Percentiles rank a stretch among this genome's conserved stretches.
Conservation (phyloP, 2,113 vertebrate genomes). For the Petrocephalus microphthalmus region DNA sequence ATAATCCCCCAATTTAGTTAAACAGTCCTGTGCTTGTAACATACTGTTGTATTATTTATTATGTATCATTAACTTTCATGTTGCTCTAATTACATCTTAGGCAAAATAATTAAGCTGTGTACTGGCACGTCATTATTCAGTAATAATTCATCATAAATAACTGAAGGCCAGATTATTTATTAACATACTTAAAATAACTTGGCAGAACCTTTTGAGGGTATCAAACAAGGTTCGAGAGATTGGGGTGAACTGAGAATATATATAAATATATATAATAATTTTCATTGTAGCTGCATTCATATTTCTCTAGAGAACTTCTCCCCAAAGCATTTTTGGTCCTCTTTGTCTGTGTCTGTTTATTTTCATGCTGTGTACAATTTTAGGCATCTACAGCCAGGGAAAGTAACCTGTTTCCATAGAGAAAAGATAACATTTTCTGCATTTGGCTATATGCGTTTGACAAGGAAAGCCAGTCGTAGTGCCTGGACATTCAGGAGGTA, state of each 20-base stretch:
- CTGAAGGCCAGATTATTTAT: neutral
- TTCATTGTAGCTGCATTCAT: neutral
- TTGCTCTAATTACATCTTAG: neutral
- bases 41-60: neutral
- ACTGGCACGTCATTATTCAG: neutral
- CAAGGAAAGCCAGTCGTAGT: neutral
- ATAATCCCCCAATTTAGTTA: neutral
- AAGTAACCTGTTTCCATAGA: neutral
- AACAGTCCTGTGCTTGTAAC: neutral
- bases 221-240: neutral
- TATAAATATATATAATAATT: neutral
- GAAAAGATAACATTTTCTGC: neutral
- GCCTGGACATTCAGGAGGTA: neutral
- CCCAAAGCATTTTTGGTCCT: neutral
- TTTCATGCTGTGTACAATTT: neutral
- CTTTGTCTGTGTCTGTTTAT: neutral
- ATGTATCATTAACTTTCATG: neutral
- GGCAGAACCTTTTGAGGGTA: neutral
- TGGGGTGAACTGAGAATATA: neutral
- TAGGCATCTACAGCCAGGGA: neutral
- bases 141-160: neutral
- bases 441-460: neutral
- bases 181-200: conserved; percentile 3
- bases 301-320: neutral
- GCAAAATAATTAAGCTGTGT: neutral